Conservation (phyloP, 2,888 invertebrate genomes). For the Nephrotoma appendiculata region DNA sequence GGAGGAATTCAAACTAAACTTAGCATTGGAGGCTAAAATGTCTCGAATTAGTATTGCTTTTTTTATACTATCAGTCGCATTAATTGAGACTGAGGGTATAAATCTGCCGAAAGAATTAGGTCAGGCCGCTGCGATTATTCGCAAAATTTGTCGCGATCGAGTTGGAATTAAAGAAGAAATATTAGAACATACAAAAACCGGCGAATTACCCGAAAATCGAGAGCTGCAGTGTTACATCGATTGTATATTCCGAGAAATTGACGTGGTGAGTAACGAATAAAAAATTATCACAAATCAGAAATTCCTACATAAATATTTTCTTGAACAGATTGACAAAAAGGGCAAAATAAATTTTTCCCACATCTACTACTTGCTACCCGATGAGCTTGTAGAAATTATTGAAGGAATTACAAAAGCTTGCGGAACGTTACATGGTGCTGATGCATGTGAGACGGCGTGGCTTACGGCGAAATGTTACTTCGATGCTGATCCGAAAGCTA, state of each 20-base stretch:
- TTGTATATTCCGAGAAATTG: slow-evolving; percentile 25
- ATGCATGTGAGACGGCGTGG: slow-evolving; percentile 26
- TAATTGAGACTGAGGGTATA: slow-evolving; percentile 17
- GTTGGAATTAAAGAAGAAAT: slow-evolving; percentile 20
- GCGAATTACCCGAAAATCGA: slow-evolving; percentile 19
- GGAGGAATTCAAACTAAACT: background rate
- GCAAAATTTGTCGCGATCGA: slow-evolving; percentile 20
- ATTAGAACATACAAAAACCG: slow-evolving; percentile 14
- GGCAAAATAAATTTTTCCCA: slow-evolving; percentile 23
- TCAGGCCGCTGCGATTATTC: slow-evolving; percentile 20
- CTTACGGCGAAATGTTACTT: slow-evolving; percentile 24
- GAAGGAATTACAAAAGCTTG: slow-evolving; percentile 18
- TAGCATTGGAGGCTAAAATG: background rate
- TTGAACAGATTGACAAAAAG: slow-evolving; percentile 21
- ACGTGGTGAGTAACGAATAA: slow-evolving; percentile 19
- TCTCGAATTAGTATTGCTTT: background rate
- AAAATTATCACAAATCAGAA: background rate
- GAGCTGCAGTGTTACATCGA: slow-evolving; percentile 25
- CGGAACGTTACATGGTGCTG: slow-evolving; percentile 24
- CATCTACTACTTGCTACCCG: slow-evolving; percentile 23
- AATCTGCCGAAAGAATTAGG: slow-evolving; percentile 14
- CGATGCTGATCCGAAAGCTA: slow-evolving; percentile 19
- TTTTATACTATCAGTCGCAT: slow-evolving; percentile 13
- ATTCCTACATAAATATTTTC: background rate
- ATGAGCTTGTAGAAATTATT: slow-evolving; percentile 19